Base-by-base conservation (phyloP, 2,113 vertebrate species). In the Cochlearius cochlearius region DNA sequence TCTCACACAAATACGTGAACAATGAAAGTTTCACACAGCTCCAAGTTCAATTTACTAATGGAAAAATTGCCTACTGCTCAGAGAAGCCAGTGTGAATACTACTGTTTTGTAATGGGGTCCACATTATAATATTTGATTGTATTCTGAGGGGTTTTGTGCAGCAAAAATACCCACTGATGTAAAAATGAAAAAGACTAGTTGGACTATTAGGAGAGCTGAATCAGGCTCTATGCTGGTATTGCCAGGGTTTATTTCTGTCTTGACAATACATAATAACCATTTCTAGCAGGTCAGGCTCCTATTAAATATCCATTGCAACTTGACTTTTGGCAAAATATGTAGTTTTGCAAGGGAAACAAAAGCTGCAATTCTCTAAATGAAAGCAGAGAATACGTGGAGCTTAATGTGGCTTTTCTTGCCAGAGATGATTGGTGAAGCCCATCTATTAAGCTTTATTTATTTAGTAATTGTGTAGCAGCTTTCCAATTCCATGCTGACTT, bases 71-170 rank as follows among this genome's bases (percentile, higher is more conserved):
- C 96, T 96, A 85, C 86, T 94, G 47, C 78, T 96, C 59, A 92
- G 66, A 95, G 78, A 96, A 98, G 90, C 62, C 92, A 86, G 77
- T 92, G 78, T 95, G 97, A 98, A 94, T 95, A 73, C 79, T 95
- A 60, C 87, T 85, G 73, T 85, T 91, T 91, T 94, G 69, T 91
- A 83, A 92, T 95, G 78, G 62, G 50, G 76, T 82, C 79, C 3
- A 12, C 58, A 96, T 98, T 98, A 97, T 79, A 92, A 98, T 92
- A 92, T 94, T 87, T 92, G 87, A 91, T 81, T 95, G 60, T 92
- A 63, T 91, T 95, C 77, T 85, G 47, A 68, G 36, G 26, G 21
- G 27, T 45, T 90, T 94, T 94, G 79, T 94, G 67, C 82, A 88
- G 59, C 32, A 93, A 79, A 96, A 94, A 83, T 85, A 94, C 49